phyloP scores from a whole-genome alignment of 2,797 vertebrate species.

The Tinamus major region DNA sequence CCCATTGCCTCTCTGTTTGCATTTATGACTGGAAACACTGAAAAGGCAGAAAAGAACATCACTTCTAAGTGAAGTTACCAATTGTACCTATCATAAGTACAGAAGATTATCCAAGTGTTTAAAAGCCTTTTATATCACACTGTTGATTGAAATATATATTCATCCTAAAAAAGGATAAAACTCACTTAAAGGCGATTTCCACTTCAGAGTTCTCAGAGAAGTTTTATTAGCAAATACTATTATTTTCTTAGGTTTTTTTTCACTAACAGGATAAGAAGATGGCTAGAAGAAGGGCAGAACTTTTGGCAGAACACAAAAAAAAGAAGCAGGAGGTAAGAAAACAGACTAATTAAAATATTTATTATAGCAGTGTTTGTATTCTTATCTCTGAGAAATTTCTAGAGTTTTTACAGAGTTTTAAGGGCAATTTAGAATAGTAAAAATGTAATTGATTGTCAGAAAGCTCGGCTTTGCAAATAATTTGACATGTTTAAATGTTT shows the following conservation, averaged over 20 bases:
- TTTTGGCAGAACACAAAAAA: slow-evolving; percentile 79
- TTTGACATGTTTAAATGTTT: neutral
- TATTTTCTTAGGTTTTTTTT: neutral
- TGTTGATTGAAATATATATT: neutral
- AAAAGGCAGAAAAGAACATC: neutral
- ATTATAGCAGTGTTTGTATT: neutral
- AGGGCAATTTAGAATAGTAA: neutral
- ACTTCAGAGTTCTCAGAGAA: neutral
- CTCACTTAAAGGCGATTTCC: neutral
- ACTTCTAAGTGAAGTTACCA: neutral
- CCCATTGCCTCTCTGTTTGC: neutral
- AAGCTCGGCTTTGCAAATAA: neutral
- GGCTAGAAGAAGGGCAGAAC: slow-evolving; percentile 87
- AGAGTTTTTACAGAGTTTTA: neutral
- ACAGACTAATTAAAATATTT: neutral
- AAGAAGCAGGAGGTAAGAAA: slow-evolving; percentile 77
- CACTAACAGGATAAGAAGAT: slow-evolving; percentile 83
- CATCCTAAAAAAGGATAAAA: neutral
- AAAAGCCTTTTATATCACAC: neutral
- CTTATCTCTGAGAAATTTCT: neutral
- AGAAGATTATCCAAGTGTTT: neutral
- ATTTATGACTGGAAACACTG: neutral
- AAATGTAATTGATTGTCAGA: neutral
- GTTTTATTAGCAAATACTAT: neutral
- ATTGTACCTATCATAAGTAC: neutral